phyloP scores from a whole-genome alignment of 2,113 vertebrate species.

The Carassius gibelio region DNA sequence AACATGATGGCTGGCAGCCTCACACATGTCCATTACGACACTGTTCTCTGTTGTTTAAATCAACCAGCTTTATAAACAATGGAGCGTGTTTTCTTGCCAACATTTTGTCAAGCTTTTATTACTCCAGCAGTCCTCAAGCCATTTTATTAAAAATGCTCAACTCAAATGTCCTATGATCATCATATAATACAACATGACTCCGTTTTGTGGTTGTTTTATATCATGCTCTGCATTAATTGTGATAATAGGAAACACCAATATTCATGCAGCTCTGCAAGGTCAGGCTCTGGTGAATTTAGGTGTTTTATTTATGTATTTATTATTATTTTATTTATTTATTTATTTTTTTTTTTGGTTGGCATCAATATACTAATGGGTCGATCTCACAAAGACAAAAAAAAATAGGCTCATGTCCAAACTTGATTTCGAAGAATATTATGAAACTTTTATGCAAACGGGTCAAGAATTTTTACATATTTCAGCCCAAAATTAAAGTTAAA shows the following conservation, averaged over 20 bases:
- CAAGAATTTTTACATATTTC: background rate
- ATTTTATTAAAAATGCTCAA: background rate
- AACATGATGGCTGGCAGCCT: slow-evolving; percentile 39
- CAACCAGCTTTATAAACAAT: background rate
- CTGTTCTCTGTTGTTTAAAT: background rate
- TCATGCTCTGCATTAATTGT: background rate
- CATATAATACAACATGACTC: background rate
- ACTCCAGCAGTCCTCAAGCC: background rate
- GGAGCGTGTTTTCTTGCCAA: background rate
- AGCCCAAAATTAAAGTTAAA: background rate
- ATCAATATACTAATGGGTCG: too few relatives aligned
- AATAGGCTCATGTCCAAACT: too few relatives aligned
- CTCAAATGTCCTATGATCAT: background rate
- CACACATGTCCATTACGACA: background rate
- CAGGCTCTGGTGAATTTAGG: background rate
- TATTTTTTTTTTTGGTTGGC: too few relatives aligned
- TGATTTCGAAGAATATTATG: too few relatives aligned
- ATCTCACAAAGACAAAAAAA: too few relatives aligned
- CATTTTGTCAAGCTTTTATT: background rate
- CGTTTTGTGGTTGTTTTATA: background rate
- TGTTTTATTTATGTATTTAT: too few relatives aligned
- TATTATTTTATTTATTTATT: too few relatives aligned
- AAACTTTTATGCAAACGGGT: too few relatives aligned
- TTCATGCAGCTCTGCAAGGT: background rate
- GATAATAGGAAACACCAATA: background rate